Evolutionary conservation across 1,140 invertebrate genomes (phyloP).

Genomic region (Lanistes nyassanus): DNA sequence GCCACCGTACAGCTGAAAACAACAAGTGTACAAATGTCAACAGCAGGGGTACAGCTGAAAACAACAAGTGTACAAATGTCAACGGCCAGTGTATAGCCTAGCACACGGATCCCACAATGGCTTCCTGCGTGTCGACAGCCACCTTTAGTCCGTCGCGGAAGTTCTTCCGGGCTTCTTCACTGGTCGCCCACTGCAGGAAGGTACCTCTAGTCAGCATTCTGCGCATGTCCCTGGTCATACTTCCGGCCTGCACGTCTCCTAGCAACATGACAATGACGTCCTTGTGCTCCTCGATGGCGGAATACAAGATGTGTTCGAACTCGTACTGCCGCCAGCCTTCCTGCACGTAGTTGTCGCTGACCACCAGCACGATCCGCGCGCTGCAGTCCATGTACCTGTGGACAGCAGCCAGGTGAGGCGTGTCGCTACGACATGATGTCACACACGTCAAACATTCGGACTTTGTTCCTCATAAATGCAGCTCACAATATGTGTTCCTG

Average conservation of each 20-base stretch:
- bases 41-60: no score
- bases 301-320: conserved; percentile 15
- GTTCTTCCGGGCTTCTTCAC: background rate
- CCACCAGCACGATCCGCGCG: conserved; percentile 8
- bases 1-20: no score
- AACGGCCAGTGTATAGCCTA: no score
- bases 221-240: conserved; percentile 23
- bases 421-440: background rate
- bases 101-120: background rate
- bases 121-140: conserved; percentile 11
- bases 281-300: conserved; percentile 21
- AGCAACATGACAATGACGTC: conserved; percentile 21
- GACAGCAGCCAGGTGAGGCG: background rate
- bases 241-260: conserved; percentile 18
- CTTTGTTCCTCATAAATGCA: no score
- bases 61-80: no score
- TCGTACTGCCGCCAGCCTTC: conserved; percentile 21
- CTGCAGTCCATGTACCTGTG: conserved; percentile 20
- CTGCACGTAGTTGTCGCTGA: conserved; percentile 11
- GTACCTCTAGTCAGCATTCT: conserved; percentile 19
- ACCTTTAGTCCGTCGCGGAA: conserved; percentile 12
- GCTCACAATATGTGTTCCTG: no score
- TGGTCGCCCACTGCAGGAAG: conserved; percentile 14
- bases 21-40: no score
- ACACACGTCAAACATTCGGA: no score